phyloP scores from a whole-genome alignment of 2,113 vertebrate species.

The Anas platyrhynchos region DNA sequence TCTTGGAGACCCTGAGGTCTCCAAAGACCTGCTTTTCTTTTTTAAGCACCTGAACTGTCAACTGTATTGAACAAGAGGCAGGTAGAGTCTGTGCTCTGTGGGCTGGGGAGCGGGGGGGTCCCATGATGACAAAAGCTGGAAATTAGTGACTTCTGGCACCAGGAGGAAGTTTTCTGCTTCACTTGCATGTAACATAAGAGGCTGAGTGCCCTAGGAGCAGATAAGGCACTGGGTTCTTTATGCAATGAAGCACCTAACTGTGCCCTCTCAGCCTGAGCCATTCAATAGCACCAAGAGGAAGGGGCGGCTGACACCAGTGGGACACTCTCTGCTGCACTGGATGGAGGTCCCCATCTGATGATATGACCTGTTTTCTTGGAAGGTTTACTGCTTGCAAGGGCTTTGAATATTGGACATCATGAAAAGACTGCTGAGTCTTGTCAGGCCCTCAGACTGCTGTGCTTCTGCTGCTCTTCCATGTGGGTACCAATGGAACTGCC shows the following conservation, averaged over 20 bases:
- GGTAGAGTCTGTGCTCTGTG: background rate
- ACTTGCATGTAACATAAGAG: background rate
- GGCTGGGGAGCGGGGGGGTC: background rate
- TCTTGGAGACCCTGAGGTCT: background rate
- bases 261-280: background rate
- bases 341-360: background rate
- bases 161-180: background rate
- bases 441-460: background rate
- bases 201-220: background rate
- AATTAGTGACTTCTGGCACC: background rate
- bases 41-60: background rate
- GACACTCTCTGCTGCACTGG: background rate
- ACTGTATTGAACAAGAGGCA: background rate
- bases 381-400: background rate
- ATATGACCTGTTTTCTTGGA: background rate
- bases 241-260: background rate
- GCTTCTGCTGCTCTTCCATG: background rate
- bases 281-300: background rate
- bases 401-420: background rate
- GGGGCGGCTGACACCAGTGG: too few relatives aligned
- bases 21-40: too few relatives aligned
- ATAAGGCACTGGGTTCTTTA: background rate
- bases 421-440: background rate
- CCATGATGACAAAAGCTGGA: background rate
- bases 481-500: background rate